These are phyloP conservation scores for Rhea pennata DNA, from an alignment of 2,113 vertebrate genomes.

Conservation along the genomic window DNA sequence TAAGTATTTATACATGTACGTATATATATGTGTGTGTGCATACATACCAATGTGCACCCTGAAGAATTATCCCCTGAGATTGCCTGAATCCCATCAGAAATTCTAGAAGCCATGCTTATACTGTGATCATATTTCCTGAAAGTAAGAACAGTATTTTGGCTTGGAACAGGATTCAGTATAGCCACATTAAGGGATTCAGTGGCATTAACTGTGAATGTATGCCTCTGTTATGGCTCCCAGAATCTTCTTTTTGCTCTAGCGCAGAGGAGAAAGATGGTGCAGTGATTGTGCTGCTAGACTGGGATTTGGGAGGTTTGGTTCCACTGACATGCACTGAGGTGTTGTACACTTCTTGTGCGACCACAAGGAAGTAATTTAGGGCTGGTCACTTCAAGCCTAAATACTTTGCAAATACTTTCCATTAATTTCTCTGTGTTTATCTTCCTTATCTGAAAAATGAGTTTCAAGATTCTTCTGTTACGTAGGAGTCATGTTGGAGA, in stretches of 20 bases:
- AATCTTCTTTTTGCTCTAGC: neutral
- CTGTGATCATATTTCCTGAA: neutral
- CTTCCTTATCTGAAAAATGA: neutral
- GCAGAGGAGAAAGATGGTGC: neutral
- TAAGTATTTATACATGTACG: too few species aligned
- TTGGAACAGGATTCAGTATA: neutral
- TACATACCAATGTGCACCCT: neutral
- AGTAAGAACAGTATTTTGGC: neutral
- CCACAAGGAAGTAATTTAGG: neutral
- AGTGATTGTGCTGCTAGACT: fast-evolving
- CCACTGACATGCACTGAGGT: neutral
- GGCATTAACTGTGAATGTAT: neutral
- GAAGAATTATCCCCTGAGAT: neutral
- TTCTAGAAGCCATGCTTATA: neutral
- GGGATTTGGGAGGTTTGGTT: fast-evolving
- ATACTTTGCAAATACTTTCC: neutral
- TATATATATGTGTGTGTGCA: too few species aligned
- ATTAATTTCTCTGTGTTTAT: neutral
- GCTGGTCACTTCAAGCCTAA: neutral
- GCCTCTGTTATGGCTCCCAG: neutral
- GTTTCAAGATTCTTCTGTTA: conserved; percentile 16
- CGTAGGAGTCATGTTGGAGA: neutral
- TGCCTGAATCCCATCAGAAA: neutral
- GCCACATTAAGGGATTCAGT: neutral
- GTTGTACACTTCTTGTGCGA: fast-evolving